Conservation (phyloP, 2,113 vertebrate species). For the Rana temporaria region DNA sequence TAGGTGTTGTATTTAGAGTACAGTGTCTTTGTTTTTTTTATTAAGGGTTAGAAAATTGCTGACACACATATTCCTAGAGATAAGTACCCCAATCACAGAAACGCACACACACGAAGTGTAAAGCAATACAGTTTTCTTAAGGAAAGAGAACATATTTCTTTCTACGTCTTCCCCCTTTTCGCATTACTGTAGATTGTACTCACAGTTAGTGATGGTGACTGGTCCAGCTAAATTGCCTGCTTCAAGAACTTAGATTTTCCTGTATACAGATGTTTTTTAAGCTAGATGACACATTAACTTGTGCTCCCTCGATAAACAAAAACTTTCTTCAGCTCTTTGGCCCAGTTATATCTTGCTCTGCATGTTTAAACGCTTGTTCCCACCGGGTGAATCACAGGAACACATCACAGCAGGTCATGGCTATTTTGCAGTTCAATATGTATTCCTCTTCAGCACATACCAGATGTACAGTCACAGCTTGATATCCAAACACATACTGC, state of each 20-base stretch:
- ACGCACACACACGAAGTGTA: not conserved
- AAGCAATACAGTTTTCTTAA: not conserved
- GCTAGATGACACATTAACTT: not conserved
- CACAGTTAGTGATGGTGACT: not conserved
- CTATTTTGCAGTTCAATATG: not conserved
- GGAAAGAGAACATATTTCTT: not conserved
- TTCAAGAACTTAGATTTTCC: not conserved
- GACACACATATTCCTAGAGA: not conserved
- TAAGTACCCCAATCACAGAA: not conserved
- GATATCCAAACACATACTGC: not conserved
- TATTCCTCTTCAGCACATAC: not conserved
- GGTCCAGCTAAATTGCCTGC: constrained; percentile 6
- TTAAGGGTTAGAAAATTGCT: not conserved
- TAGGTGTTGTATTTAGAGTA: constrained; percentile 3
- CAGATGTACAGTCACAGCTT: not conserved
- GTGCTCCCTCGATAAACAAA: not conserved
- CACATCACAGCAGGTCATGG: constrained; percentile 24
- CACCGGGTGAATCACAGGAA: constrained; percentile 1
- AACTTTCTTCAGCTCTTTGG: constrained; percentile 27
- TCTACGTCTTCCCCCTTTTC: not conserved
- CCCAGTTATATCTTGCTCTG: constrained; percentile 7
- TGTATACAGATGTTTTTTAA: not conserved
- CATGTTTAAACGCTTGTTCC: constrained; percentile 6
- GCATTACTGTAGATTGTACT: constrained; percentile 6
- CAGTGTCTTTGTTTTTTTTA: not conserved